These are phyloP conservation scores for Indicator maculatus DNA, from an alignment of 2,113 vertebrate species.

Conservation along the genomic window DNA sequence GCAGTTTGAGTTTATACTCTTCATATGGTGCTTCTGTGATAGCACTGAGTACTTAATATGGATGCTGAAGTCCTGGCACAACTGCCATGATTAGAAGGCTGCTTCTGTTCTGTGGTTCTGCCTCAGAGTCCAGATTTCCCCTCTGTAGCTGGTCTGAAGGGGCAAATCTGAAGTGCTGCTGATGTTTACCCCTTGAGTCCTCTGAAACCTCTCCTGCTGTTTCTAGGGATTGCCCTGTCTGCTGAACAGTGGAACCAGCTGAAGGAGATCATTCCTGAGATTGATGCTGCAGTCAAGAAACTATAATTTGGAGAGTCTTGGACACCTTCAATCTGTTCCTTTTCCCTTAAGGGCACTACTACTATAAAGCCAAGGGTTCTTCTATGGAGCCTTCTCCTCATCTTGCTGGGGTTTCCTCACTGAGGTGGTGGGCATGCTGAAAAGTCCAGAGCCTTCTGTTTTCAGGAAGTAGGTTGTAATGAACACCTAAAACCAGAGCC, in stretches of 20 bases:
- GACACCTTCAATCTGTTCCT: background rate
- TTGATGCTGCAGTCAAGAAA: constrained; percentile 13
- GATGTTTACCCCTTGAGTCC: background rate
- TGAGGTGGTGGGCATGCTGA: background rate
- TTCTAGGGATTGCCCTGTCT: constrained; percentile 47
- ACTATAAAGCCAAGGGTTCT: background rate
- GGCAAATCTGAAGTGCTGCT: background rate
- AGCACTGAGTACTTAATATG: background rate
- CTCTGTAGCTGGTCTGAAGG: background rate
- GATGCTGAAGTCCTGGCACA: background rate
- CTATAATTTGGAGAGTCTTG: background rate
- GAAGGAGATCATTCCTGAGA: constrained; percentile 19
- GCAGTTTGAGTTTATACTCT: background rate
- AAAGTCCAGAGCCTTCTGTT: background rate
- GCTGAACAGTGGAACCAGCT: constrained; percentile 47
- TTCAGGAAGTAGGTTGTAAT: background rate
- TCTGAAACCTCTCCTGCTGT: background rate
- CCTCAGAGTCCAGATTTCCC: background rate
- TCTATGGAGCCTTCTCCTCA: background rate
- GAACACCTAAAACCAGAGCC: background rate
- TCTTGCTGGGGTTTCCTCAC: background rate
- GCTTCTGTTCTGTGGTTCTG: background rate
- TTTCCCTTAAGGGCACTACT: background rate
- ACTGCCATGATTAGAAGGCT: background rate
- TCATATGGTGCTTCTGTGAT: background rate